Evolutionary conservation across 2,797 vertebrate species (phyloP).

Genomic region (Myotis pilosus): DNA sequence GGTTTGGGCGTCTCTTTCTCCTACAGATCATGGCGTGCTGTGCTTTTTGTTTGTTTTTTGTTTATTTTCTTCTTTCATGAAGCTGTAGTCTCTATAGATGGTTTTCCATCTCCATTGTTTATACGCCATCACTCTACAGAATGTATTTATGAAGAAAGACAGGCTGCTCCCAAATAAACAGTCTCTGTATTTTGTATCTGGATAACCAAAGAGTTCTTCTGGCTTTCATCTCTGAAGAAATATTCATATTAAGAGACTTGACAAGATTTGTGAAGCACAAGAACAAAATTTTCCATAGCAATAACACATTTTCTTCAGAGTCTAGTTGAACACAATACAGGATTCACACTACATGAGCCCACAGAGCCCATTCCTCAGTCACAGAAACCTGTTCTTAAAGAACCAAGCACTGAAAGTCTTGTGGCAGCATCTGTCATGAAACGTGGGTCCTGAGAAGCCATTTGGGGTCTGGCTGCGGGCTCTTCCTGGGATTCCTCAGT

Average conservation of each 20-base stretch:
- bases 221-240: slow-evolving; percentile 67
- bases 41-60: not conserved
- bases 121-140: not conserved
- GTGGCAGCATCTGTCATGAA: not conserved
- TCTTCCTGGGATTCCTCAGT: not conserved
- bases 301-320: not conserved
- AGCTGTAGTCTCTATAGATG: not conserved
- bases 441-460: not conserved
- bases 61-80: not conserved
- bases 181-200: slow-evolving; percentile 59
- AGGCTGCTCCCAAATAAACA: slow-evolving; percentile 24
- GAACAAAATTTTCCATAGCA: slow-evolving; percentile 21
- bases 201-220: slow-evolving; percentile 64
- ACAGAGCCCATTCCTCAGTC: not conserved
- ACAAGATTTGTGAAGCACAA: not conserved
- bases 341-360: not conserved
- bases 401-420: not conserved
- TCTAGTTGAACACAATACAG: not conserved
- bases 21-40: too few species aligned
- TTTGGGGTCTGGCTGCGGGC: not conserved
- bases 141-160: slow-evolving; percentile 19
- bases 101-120: not conserved
- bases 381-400: not conserved
- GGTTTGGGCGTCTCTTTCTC: not conserved
- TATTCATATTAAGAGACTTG: slow-evolving; percentile 6